Evolutionary conservation across 2,797 vertebrate species (phyloP).

Genomic region (Erpetoichthys calabaricus): DNA sequence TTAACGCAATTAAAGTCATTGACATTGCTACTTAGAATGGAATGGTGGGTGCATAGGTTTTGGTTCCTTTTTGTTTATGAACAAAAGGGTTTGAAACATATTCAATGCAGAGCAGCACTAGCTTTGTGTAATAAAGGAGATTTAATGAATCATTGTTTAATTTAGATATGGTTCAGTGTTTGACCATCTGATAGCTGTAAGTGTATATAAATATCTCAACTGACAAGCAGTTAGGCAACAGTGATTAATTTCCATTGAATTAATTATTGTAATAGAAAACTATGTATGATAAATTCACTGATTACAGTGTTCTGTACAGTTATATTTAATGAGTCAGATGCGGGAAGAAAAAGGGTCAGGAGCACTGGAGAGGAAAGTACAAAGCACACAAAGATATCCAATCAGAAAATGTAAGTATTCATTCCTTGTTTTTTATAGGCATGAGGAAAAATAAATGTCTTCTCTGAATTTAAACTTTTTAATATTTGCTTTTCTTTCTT

Average conservation of each 20-base stretch:
- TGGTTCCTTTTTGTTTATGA: slow-evolving; percentile 61
- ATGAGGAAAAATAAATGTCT: no score
- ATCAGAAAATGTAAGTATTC: no score
- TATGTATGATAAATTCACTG: slow-evolving; percentile 21
- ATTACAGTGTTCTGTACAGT: neutral
- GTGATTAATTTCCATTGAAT: slow-evolving; percentile 59
- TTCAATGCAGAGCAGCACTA: slow-evolving; percentile 59
- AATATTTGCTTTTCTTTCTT: no score
- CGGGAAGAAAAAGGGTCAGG: no score
- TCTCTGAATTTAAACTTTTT: no score
- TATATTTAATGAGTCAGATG: no score
- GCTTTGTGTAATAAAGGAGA: slow-evolving; percentile 65
- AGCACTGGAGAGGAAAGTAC: no score
- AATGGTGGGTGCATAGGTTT: slow-evolving; percentile 56
- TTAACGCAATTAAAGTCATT: slow-evolving; percentile 63
- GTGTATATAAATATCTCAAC: slow-evolving; percentile 49
- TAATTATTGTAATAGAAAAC: slow-evolving; percentile 51
- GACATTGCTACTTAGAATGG: slow-evolving; percentile 54
- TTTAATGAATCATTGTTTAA: slow-evolving; percentile 90
- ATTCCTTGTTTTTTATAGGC: no score
- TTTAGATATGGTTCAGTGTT: slow-evolving; percentile 66
- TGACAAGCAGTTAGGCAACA: slow-evolving; percentile 50
- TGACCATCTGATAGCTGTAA: slow-evolving; percentile 58
- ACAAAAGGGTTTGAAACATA: slow-evolving; percentile 74
- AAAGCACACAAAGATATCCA: no score